Evolutionary conservation across 1,140 invertebrate species (phyloP).

Genomic region (Brachionus paranguensis): DNA sequence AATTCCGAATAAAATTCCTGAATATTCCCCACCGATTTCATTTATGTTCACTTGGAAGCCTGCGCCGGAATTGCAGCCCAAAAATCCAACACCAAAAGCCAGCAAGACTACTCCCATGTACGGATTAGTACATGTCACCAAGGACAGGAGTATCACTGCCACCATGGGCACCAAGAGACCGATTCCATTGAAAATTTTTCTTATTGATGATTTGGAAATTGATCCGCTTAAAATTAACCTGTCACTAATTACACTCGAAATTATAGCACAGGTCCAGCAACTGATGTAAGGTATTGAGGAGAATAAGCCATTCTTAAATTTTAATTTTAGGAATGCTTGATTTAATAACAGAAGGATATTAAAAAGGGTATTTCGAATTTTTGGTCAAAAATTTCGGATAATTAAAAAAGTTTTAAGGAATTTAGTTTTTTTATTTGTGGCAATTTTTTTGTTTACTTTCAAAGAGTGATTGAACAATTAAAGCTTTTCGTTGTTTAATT

Average conservation of each 20-base stretch:
- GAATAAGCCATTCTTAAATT: slow-evolving; percentile 52
- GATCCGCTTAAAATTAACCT: slow-evolving; percentile 43
- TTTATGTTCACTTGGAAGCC: slow-evolving; percentile 42
- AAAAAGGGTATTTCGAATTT: slow-evolving; percentile 43
- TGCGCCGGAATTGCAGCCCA: slow-evolving; percentile 9
- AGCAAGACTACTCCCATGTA: slow-evolving; percentile 12
- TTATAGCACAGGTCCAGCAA: slow-evolving; percentile 49
- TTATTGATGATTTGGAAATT: slow-evolving; percentile 46
- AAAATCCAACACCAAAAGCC: background rate
- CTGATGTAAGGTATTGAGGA: slow-evolving; percentile 54
- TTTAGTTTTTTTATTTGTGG: no score
- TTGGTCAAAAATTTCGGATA: no score
- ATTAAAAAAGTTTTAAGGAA: no score
- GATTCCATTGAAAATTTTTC: slow-evolving; percentile 48
- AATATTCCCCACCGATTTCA: slow-evolving; percentile 50
- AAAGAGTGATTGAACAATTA: no score
- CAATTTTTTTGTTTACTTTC: no score
- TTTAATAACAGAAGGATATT: background rate
- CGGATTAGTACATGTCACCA: slow-evolving; percentile 15
- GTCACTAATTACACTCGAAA: slow-evolving; percentile 50
- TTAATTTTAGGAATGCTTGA: no score
- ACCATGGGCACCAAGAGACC: slow-evolving; percentile 17
- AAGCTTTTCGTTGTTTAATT: no score
- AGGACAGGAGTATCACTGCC: background rate
- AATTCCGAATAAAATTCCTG: slow-evolving; percentile 73